A percentile compares a stretch with the other conserved stretches of the same genome.
Conservation (phyloP, 92 coral and sea anemone species). For the Palythoa caribaeorum region DNA sequence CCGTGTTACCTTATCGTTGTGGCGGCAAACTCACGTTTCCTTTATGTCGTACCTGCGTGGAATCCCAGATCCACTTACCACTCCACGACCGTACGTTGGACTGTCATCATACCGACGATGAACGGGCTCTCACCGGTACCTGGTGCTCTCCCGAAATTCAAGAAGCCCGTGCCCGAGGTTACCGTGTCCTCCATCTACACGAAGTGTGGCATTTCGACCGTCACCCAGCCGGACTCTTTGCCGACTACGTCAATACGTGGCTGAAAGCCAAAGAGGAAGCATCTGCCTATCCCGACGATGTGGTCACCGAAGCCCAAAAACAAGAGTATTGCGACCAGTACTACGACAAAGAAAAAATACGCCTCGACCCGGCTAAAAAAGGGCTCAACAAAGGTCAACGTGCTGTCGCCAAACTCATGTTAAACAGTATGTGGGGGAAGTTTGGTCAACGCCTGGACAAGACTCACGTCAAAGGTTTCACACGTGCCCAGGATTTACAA, state of each 20-base stretch:
- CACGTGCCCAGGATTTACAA: background rate
- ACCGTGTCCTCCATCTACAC: conserved; percentile 18
- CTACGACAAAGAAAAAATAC: conserved; percentile 4
- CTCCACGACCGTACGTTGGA: background rate
- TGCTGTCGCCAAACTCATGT: conserved; percentile 52
- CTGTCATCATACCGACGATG: conserved; percentile 33
- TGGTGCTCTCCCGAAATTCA: conserved; percentile 52
- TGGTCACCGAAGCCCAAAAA: background rate
- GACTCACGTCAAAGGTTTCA: background rate
- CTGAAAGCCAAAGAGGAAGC: conserved; percentile 58
- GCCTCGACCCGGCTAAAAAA: background rate
- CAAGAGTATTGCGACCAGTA: conserved; percentile 5
- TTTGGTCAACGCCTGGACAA: conserved; percentile 19
- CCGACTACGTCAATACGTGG: conserved; percentile 39
- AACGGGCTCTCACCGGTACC: conserved; percentile 51
- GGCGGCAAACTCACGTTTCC: background rate
- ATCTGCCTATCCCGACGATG: background rate
- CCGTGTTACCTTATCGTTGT: background rate
- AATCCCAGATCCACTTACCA: background rate
- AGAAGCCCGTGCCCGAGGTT: conserved; percentile 30
- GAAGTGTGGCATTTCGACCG: conserved; percentile 44
- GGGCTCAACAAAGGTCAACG: conserved; percentile 14
- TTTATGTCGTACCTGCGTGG: background rate
- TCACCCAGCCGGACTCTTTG: background rate
- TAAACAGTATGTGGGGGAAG: conserved; percentile 51